Percentiles rank a stretch among this genome's conserved stretches.
phyloP scores from a whole-genome alignment of 1,140 invertebrate genomes.

The Zaprionus tsacasi region DNA sequence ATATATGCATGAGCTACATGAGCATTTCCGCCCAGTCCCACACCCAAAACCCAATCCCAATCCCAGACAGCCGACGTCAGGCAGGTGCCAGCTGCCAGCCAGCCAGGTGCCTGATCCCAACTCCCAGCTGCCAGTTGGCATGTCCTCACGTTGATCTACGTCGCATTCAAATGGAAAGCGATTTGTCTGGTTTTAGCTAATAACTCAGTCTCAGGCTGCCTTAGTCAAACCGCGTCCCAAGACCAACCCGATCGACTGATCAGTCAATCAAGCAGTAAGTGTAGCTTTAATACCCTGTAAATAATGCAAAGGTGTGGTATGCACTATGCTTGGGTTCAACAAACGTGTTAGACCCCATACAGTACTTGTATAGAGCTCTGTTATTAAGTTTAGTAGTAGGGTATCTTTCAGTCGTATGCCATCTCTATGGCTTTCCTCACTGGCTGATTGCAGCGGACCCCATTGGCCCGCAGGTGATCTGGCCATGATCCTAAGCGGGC shows the following conservation, averaged over 20 bases:
- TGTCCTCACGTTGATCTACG: slow-evolving; percentile 66
- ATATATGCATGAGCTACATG: background rate
- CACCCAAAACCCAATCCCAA: background rate
- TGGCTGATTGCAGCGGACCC: slow-evolving; percentile 53
- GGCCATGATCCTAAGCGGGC: slow-evolving; percentile 17
- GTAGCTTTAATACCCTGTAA: background rate
- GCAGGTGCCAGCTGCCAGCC: no score
- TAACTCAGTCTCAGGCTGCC: slow-evolving; percentile 66
- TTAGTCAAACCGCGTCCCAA: background rate
- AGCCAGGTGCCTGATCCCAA: background rate
- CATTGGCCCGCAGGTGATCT: slow-evolving; percentile 56
- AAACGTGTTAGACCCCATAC: no score
- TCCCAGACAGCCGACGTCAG: background rate
- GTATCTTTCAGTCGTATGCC: background rate
- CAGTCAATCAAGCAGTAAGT: slow-evolving; percentile 63
- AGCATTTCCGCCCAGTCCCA: slow-evolving; percentile 13
- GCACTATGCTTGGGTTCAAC: background rate
- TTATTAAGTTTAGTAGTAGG: no score
- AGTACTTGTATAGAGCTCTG: no score
- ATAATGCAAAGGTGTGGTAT: background rate
- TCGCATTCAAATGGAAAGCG: slow-evolving; percentile 79
- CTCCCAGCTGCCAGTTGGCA: slow-evolving; percentile 41
- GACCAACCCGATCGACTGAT: slow-evolving; percentile 47
- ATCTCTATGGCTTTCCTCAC: background rate
- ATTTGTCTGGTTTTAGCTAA: slow-evolving; percentile 82